Base-by-base conservation (phyloP, 2,888 invertebrate species). In the Mesorhabditis sp. region DNA sequence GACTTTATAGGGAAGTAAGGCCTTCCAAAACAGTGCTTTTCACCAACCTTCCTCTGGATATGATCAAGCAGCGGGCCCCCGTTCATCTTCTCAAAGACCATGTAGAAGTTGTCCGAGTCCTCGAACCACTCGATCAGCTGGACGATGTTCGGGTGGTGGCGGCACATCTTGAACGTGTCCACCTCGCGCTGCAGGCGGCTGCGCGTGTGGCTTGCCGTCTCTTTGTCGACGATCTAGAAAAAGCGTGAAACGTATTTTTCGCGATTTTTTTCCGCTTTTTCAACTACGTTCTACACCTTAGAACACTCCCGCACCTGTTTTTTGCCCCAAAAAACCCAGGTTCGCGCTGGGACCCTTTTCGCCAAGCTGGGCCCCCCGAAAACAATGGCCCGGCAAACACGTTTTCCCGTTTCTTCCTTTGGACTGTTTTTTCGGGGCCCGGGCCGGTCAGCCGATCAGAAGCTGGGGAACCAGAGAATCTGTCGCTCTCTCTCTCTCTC, bases 151-250 rank as follows among this genome's bases (percentile, higher is more conserved):
- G 93, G 92, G 89, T 97, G 95, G 82, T 94, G 94, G 88, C 93
- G 92, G 89, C 96, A 97, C 89, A 95, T 93, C 89, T 95, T 94
- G 90, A 97, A 96, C 80, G 95, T 96, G 89, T 97, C 96, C 86
- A 97, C 95, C 89, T 97, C 97, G 84, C 95, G 93, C 90, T 96
- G 94, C 84, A 97, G 93, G 86, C 96, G 90, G 86, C 92, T 92
- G 83, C 96, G 91, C 85, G 93, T 93, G 89, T 95, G 94, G 78
- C 93, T 93, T 80, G 93, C 93, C 66, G 81, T 81, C 66, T 76
- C 74, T 71, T 82, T 82, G 70, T 76, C 74, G 65, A 84, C 82
- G 64, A 83, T 65, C 74, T 72, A 42, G 28, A 68, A 61, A n/a
- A 43, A 5, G 10, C 5, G 6, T 45, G 6, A n/a, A n/a, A n/a